Base-by-base conservation (phyloP, 1,140 invertebrate genomes). In the Aporrectodea caliginosa region DNA sequence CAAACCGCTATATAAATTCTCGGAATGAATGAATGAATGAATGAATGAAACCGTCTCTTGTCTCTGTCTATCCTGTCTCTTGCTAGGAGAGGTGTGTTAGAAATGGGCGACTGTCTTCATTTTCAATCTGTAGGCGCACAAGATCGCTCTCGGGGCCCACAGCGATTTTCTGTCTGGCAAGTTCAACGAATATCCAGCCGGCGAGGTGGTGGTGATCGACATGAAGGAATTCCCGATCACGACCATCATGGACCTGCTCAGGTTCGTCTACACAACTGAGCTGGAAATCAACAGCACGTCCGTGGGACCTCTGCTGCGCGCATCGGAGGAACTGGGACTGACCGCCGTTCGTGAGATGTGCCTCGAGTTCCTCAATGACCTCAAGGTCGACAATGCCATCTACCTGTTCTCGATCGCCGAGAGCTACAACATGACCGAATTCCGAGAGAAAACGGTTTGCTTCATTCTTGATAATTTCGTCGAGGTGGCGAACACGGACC, bases 351-450 rank as follows among this genome's bases (percentile, higher is more conserved):
- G 29, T 22, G 75, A 76, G 35, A 43, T 30, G 33, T 32, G 75
- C 33, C 33, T 76, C 35, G 75, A 76, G 12, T 76, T 76, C 16
- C 35, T 76, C 27, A 35, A 35, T 35, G 43, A 76, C 16, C 27
- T 76, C 1, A 76, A 35, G 14, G 75, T 76, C n/a, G 29, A 76
- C 35, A 76, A 76, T 22, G 75, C 75, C 16, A 32, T 76, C 75
- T 76, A 76, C 29, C 75, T 35, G 29, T 76, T 35, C 75, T 32
- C 75, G 32, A 76, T 76, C 35, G 75, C 75, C 33, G 75, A 76
- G n/a, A 32, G 35, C 33, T 76, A 35, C 35, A 35, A 35, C 35
- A 31, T 76, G 35, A 35, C 33, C 29, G 35, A 76, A 2, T 35
- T 35, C 43, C 33, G 35, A 16, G 75, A 35, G 12, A 76, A 76